Percentiles rank a stretch among this genome's conserved stretches.
phyloP scores from a whole-genome alignment of 1,140 invertebrate species.

The Parapsyche elsis region DNA sequence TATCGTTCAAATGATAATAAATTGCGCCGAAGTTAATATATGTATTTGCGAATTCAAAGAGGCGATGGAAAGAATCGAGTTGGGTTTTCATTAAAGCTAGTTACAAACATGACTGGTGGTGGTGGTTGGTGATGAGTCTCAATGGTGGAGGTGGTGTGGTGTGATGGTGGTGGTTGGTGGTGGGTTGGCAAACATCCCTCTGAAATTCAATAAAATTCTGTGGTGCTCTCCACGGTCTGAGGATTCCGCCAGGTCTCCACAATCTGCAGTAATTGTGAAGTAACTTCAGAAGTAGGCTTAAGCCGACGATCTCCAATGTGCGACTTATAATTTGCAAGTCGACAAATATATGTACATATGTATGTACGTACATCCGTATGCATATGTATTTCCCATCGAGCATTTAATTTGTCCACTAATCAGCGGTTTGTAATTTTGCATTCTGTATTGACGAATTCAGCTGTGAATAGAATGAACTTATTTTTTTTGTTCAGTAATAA shows the following conservation, averaged over 20 bases:
- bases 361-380: no score
- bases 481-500: no score
- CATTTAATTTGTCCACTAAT: no score
- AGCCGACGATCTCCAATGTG: constrained; percentile 8
- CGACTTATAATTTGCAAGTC: not conserved
- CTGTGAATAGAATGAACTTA: no score
- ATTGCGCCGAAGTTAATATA: no score
- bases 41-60: not conserved
- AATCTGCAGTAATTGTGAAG: constrained; percentile 41
- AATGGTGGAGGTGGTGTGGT: not conserved
- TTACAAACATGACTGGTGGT: constrained; percentile 50
- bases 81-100: constrained; percentile 56
- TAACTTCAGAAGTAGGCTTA: not conserved
- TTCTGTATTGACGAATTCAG: no score
- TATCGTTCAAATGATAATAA: no score
- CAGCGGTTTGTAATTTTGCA: no score
- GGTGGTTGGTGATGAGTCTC: not conserved
- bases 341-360: not conserved
- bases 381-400: no score
- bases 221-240: constrained; percentile 30
- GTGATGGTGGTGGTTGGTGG: not conserved
- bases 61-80: constrained; percentile 30
- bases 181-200: constrained; percentile 48
- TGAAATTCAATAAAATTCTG: constrained; percentile 54
- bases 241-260: constrained; percentile 26